Conservation (phyloP, 2,113 vertebrate species). For the Pundamilia nyererei region DNA sequence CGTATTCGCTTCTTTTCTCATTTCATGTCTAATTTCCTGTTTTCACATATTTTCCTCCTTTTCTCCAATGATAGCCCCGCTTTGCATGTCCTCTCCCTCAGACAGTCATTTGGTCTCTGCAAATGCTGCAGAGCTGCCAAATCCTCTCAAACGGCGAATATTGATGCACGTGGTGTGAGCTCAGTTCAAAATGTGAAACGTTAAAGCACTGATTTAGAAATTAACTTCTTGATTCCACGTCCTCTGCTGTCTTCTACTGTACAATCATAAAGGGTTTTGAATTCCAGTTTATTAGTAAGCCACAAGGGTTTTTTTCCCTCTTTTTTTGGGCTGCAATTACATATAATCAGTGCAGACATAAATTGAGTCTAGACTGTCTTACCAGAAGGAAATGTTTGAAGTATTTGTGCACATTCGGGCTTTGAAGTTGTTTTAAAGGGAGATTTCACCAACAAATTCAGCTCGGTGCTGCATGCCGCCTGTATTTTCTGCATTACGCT, state of each 20-base stretch:
- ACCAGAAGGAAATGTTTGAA: constrained; percentile 12
- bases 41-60: constrained; percentile 1
- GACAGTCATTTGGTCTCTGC: constrained; percentile 3
- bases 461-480: not conserved
- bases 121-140: constrained; percentile 17
- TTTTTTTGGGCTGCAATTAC: not conserved
- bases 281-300: not conserved
- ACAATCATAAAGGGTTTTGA: not conserved
- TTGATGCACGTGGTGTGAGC: not conserved
- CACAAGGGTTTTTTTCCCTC: not conserved
- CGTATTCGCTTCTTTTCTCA: not conserved
- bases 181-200: not conserved
- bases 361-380: constrained; percentile 1
- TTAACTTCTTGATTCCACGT: not conserved
- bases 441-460: not conserved
- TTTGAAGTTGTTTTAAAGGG: constrained; percentile 11
- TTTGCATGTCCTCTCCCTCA: not conserved
- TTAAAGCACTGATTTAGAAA: not conserved
- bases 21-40: constrained; percentile 8
- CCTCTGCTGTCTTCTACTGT: not conserved
- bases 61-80: not conserved
- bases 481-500: not conserved
- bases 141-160: not conserved
- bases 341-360: constrained; percentile 1
- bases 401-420: not conserved